Conservation (phyloP, 2,888 invertebrate genomes). For the Synanthedon myopaeformis region DNA sequence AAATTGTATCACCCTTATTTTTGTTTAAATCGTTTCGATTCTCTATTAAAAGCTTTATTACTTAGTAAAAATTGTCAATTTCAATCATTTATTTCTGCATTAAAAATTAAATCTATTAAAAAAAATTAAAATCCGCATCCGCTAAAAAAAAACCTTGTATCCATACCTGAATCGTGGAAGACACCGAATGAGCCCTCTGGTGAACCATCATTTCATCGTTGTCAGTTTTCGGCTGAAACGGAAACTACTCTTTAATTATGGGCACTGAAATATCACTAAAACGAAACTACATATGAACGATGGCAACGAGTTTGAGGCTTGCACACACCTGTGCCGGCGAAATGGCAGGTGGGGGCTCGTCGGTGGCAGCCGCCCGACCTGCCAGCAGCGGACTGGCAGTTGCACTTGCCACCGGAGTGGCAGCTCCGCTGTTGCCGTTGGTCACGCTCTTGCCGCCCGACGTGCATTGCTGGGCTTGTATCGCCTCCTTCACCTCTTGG, state of each 20-base stretch:
- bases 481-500: slow-evolving; percentile 97
- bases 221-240: slow-evolving; percentile 56
- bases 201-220: slow-evolving; percentile 67
- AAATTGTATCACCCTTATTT: no score
- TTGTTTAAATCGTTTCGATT: no score
- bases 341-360: slow-evolving; percentile 39
- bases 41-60: no score
- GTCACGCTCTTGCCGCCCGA: slow-evolving; percentile 24
- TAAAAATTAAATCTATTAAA: no score
- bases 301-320: not conserved
- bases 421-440: slow-evolving; percentile 73
- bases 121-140: no score
- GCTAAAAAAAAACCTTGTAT: no score
- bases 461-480: slow-evolving; percentile 69
- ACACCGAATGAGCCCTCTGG: slow-evolving; percentile 73
- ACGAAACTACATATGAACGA: no score
- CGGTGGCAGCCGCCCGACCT: slow-evolving; percentile 58
- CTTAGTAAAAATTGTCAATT: no score
- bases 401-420: slow-evolving; percentile 87
- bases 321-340: slow-evolving; percentile 35
- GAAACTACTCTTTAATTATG: slow-evolving; percentile 6
- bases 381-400: slow-evolving; percentile 86
- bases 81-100: no score
- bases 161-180: slow-evolving; percentile 62
- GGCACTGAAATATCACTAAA: not conserved